Conservation (phyloP, 2,113 vertebrate genomes). For the Physeter macrocephalus region DNA sequence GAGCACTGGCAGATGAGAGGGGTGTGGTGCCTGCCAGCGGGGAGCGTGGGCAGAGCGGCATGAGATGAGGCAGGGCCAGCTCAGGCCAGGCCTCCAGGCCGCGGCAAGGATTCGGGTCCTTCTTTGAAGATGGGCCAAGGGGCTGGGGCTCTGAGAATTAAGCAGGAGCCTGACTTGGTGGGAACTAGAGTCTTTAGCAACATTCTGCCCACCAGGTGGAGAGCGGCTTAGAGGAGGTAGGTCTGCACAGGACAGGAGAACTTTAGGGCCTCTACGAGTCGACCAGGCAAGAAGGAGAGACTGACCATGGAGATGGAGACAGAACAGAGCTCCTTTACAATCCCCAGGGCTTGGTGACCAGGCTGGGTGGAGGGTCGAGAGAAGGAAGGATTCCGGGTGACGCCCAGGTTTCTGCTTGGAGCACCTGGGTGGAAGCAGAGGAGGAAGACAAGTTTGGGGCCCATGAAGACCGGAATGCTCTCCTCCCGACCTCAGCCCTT, state of each 20-base stretch:
- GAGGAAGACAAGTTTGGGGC: not conserved
- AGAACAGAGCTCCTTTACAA: rapidly evolving
- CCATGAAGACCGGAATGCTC: rapidly evolving
- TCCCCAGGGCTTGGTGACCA: not conserved
- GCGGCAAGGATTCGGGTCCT: too few relatives aligned
- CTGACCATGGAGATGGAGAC: rapidly evolving
- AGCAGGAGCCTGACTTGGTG: not conserved
- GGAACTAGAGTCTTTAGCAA: not conserved
- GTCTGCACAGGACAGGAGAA: not conserved
- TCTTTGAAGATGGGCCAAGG: not conserved
- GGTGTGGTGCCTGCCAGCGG: not conserved
- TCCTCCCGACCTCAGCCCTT: not conserved
- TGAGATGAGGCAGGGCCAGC: rapidly evolving
- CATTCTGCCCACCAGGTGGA: not conserved
- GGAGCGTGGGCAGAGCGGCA: rapidly evolving
- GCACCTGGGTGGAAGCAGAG: not conserved
- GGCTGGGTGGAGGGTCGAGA: not conserved
- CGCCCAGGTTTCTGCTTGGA: rapidly evolving
- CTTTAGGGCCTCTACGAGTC: not conserved
- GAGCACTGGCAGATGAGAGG: rapidly evolving
- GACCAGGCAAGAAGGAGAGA: not conserved
- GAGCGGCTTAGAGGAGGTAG: not conserved
- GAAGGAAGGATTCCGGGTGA: not conserved
- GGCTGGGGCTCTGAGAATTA: not conserved
- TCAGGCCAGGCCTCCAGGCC: not conserved